These are phyloP conservation scores for Falcunculus frontatus DNA, from an alignment of 2,113 vertebrate species.

Conservation along the genomic window DNA sequence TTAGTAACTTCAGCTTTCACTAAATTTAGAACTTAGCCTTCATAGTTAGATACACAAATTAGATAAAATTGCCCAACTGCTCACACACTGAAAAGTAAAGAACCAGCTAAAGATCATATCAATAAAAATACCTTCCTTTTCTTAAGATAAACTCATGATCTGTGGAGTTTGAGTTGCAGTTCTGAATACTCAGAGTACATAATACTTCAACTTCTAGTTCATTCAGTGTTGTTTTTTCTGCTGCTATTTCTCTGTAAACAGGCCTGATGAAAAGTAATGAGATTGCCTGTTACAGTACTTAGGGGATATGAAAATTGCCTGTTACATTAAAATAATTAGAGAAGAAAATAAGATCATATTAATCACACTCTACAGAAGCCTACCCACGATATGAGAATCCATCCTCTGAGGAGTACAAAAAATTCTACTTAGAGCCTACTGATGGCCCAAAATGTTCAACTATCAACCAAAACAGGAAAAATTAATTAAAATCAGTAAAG, in stretches of 20 bases:
- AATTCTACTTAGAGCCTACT: neutral
- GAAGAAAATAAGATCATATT: neutral
- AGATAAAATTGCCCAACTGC: neutral
- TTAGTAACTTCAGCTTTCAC: neutral
- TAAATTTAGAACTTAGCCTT: neutral
- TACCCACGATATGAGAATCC: neutral
- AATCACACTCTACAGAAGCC: neutral
- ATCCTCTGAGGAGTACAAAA: neutral
- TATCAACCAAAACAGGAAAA: neutral
- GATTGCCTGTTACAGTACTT: neutral
- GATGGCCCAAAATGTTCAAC: neutral
- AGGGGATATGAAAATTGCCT: neutral
- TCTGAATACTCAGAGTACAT: neutral
- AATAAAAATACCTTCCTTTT: neutral
- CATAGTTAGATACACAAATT: neutral
- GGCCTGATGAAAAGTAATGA: constrained; percentile 18
- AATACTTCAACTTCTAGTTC: neutral
- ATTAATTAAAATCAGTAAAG: neutral
- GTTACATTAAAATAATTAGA: constrained; percentile 31
- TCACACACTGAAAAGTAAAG: neutral
- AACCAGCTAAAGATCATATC: neutral
- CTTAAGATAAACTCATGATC: neutral
- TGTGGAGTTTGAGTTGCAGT: neutral
- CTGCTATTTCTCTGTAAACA: constrained; percentile 16
- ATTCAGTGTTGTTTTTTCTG: neutral